A percentile compares a stretch with the other conserved stretches of the same genome.
These are phyloP conservation scores for Cantharis rustica DNA, from an alignment of 2,888 invertebrate species.

Conservation along the genomic window DNA sequence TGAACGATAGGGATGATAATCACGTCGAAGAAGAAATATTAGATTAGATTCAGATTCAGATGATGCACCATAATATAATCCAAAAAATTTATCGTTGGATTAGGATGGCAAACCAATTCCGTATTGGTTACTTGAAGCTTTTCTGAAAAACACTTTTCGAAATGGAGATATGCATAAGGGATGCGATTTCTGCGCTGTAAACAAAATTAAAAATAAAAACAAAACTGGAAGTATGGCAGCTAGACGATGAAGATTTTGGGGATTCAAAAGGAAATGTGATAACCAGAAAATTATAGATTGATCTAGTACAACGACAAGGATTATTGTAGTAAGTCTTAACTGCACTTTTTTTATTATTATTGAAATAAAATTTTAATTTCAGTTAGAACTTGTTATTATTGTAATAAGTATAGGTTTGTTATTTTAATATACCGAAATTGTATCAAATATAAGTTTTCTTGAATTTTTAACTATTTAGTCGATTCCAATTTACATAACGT, in stretches of 20 bases:
- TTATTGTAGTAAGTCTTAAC: conserved; percentile 67
- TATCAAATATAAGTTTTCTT: not conserved
- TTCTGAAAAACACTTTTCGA: conserved; percentile 98
- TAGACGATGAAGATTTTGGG: conserved; percentile 98
- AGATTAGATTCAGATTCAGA: conserved; percentile 73
- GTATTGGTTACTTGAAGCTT: conserved; percentile 99
- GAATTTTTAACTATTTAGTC: conserved; percentile 1
- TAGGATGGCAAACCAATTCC: conserved; percentile 98
- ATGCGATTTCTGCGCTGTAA: conserved; percentile 99
- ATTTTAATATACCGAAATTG: not conserved
- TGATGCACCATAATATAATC: conserved; percentile 98
- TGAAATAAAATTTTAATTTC: not conserved
- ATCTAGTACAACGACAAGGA: conserved; percentile 97
- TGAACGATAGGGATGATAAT: conserved; percentile 89
- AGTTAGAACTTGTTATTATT: not conserved
- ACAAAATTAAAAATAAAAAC: conserved; percentile 97
- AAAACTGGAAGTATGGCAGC: conserved; percentile 93
- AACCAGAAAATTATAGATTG: conserved; percentile 96
- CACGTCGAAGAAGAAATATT: conserved; percentile 82
- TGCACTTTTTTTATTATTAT: not conserved
- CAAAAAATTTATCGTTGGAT: conserved; percentile 97
- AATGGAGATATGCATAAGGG: conserved; percentile 88
- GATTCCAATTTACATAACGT: conserved; percentile 22
- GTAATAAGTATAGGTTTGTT: not conserved
- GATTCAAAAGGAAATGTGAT: conserved; percentile 99